Evolutionary conservation across 1,140 invertebrate species (phyloP).

Genomic region (Drosophila setifemur): DNA sequence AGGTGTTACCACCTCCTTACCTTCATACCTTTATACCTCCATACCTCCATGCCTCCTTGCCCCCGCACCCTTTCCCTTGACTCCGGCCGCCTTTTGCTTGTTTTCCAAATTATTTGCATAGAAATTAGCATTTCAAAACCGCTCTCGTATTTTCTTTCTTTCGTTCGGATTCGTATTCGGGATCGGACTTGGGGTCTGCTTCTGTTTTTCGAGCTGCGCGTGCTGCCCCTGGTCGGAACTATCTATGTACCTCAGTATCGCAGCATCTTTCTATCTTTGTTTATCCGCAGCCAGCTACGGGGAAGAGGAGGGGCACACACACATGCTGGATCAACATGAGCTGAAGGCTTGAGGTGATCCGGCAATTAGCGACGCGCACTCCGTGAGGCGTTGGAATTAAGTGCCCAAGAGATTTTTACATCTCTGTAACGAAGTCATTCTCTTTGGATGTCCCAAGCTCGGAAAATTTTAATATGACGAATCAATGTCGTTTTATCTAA

Average conservation of each 20-base stretch:
- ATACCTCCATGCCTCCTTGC: neutral
- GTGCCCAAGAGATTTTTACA: slow-evolving; percentile 19
- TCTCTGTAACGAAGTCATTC: slow-evolving; percentile 1
- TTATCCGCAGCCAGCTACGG: slow-evolving; percentile 41
- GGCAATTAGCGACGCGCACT: slow-evolving; percentile 60
- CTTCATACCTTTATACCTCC: neutral
- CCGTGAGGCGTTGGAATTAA: neutral
- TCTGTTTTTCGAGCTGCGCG: slow-evolving; percentile 37
- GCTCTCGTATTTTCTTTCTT: slow-evolving; percentile 25
- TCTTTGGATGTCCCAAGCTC: neutral
- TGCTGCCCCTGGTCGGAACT: slow-evolving; percentile 47
- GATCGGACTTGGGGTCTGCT: slow-evolving; percentile 2
- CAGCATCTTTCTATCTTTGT: slow-evolving; percentile 39
- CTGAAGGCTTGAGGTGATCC: slow-evolving; percentile 45
- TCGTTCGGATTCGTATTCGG: slow-evolving; percentile 5
- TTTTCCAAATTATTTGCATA: slow-evolving; percentile 71
- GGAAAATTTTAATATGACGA: neutral
- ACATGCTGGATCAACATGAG: neutral
- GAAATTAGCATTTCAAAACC: slow-evolving; percentile 72
- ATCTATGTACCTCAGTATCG: slow-evolving; percentile 14
- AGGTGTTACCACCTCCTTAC: slow-evolving; percentile 38
- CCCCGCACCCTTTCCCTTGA: too few species aligned
- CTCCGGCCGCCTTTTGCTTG: slow-evolving; percentile 18
- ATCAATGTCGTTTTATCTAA: too few species aligned
- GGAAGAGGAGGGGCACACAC: neutral